Evolutionary conservation across 2,888 invertebrate genomes (phyloP).

Genomic region (Synanthedon tipuliformis): DNA sequence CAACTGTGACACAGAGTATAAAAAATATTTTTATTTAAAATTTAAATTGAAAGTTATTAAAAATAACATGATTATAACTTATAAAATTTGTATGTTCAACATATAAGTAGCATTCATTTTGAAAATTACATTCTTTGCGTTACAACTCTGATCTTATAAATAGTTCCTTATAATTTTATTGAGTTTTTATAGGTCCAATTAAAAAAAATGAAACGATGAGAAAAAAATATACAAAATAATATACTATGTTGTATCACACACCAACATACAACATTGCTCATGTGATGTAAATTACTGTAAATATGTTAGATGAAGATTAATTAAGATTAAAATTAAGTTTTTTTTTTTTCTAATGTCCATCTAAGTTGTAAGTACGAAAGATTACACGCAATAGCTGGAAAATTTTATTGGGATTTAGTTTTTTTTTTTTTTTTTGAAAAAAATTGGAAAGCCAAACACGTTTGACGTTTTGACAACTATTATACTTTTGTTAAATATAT

Average conservation of each 20-base stretch:
- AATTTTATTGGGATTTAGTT: slow-evolving; percentile 10
- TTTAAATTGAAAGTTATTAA: too few species aligned
- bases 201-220: not conserved
- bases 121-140: slow-evolving; percentile 1
- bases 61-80: too few species aligned
- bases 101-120: not conserved
- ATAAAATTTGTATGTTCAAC: too few species aligned
- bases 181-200: slow-evolving; percentile 10
- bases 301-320: slow-evolving; percentile 40
- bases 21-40: too few species aligned
- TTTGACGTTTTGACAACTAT: slow-evolving; percentile 45
- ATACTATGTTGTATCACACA: slow-evolving; percentile 21
- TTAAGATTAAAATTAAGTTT: slow-evolving; percentile 38
- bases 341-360: slow-evolving; percentile 27
- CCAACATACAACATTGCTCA: slow-evolving; percentile 44
- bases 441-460: slow-evolving; percentile 31
- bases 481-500: slow-evolving; percentile 36
- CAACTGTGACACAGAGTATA: too few species aligned
- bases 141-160: slow-evolving; percentile 21
- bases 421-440: slow-evolving; percentile 14
- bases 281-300: slow-evolving; percentile 70
- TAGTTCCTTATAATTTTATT: slow-evolving; percentile 35
- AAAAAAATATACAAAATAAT: slow-evolving; percentile 13
- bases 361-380: slow-evolving; percentile 53
- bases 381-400: slow-evolving; percentile 23